Conservation (phyloP, 1,140 invertebrate genomes). For the Tenebrio molitor region DNA sequence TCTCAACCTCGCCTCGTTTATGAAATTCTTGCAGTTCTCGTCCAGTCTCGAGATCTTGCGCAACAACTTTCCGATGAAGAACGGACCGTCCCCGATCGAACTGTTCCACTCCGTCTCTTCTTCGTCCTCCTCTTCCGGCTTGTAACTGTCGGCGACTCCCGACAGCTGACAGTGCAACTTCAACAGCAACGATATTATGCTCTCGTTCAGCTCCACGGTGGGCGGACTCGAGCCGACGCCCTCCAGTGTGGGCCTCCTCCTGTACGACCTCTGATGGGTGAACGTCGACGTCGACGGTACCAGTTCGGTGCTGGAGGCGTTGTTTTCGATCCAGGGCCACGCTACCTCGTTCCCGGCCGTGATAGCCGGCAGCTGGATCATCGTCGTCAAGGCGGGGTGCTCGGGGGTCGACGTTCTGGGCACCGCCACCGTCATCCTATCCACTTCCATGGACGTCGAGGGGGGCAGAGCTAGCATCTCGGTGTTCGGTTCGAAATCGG, state of each 20-base stretch:
- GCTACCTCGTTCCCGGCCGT: conserved; percentile 72
- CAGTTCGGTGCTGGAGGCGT: conserved; percentile 66
- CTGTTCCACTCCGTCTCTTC: conserved; percentile 40
- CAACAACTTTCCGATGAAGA: conserved; percentile 85
- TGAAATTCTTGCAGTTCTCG: conserved; percentile 70
- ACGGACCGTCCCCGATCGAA: conserved; percentile 87
- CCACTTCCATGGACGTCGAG: conserved; percentile 39
- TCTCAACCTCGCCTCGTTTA: conserved; percentile 74
- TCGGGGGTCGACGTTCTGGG: conserved; percentile 44
- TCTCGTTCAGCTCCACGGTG: conserved; percentile 84
- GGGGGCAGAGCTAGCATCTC: conserved; percentile 50
- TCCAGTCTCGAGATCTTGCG: conserved; percentile 81
- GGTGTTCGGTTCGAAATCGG: conserved; percentile 1
- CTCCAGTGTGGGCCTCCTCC: conserved; percentile 52
- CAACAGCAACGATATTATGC: conserved; percentile 90
- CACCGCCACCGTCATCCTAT: conserved; percentile 58
- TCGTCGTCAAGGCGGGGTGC: conserved; percentile 66
- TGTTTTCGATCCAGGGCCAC: conserved; percentile 54
- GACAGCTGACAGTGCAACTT: conserved; percentile 95
- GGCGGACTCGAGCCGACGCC: conserved; percentile 64
- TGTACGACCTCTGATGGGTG: conserved; percentile 57
- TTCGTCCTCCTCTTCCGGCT: conserved; percentile 67
- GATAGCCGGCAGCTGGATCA: conserved; percentile 67
- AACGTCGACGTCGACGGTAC: conserved; percentile 68
- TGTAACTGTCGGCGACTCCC: conserved; percentile 84